Evolutionary conservation across 2,888 invertebrate species (phyloP), one percentile per base, ranked within the genome.

Genomic region (Scaptodrosophila latifasciaeformis): DNA sequence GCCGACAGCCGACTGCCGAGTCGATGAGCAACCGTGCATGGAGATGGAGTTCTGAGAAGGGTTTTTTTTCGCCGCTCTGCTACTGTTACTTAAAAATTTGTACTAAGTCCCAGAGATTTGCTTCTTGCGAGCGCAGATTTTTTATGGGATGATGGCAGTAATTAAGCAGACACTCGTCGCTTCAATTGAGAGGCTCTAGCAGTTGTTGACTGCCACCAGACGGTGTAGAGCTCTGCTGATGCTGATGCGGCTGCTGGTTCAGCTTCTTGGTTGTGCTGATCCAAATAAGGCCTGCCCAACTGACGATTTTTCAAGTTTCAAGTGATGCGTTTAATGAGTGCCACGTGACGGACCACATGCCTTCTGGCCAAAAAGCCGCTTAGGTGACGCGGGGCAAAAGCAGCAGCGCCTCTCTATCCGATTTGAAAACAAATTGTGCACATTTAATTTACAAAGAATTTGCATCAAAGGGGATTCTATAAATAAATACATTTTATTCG

Each of bases 321-420:
- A 83, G 72, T 74, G 72, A 80, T 75, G 82, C 72, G 74, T 70
- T 81, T 83, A 84, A 83, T 84, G 80, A 84, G 76, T 60, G 70
- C 61, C 82, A 81, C 84, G 82, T 83, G 82, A 66, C 75, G 61
- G 54, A 43, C 47, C 21, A 31, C 40, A 39, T 31, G 29, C 37
- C 15, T 12, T 9, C 27, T 9, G 5, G 5, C 27, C 27, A 27
- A 5, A 5, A 5, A 5, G 9, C 27, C 27, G 5, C 27, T 9
- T n/a, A 6, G 27, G 27, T 27, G 27, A 27, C 9, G 27, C 5
- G 5, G 5, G 27, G 27, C 9, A 9, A 27, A 27, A 9, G 27
- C n/a, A n/a, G 27, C 5, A 27, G 27, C 27, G 27, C 27, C 27
- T 6, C 4, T 6, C 4, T 7, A 37, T 34, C 47, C 37, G 21